Evolutionary conservation across 2,113 vertebrate species (phyloP).

Genomic region (Nestor notabilis): DNA sequence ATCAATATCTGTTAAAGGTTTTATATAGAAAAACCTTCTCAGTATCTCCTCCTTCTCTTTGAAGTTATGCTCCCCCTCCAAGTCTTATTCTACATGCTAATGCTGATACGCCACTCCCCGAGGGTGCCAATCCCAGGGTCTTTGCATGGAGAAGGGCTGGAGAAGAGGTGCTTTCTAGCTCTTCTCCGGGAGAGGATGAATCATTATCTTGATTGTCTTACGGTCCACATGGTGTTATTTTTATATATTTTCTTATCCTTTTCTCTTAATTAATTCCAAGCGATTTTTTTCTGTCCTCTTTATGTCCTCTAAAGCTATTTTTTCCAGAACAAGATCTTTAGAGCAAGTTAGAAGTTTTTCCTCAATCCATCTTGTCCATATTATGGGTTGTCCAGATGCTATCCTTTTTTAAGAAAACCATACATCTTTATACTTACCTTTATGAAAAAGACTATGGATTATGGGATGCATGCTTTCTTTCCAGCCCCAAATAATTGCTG

Average conservation of each 20-base stretch:
- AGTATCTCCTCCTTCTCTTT: not conserved
- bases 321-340: not conserved
- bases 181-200: not conserved
- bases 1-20: not conserved
- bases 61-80: not conserved
- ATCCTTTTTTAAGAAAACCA: not conserved
- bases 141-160: not conserved
- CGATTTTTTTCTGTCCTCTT: not conserved
- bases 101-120: not conserved
- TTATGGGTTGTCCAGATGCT: not conserved
- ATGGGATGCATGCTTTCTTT: not conserved
- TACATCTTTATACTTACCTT: not conserved
- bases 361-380: not conserved
- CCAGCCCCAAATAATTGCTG: not conserved
- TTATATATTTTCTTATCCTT: not conserved
- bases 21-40: not conserved
- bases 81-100: not conserved
- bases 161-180: not conserved
- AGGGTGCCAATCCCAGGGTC: not conserved
- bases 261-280: not conserved
- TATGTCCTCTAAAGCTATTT: not conserved
- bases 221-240: not conserved
- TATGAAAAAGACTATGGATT: not conserved
- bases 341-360: not conserved
- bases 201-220: not conserved